These are phyloP conservation scores for Psettodes erumei DNA, from an alignment of 2,113 vertebrate genomes.

Conservation along the genomic window DNA sequence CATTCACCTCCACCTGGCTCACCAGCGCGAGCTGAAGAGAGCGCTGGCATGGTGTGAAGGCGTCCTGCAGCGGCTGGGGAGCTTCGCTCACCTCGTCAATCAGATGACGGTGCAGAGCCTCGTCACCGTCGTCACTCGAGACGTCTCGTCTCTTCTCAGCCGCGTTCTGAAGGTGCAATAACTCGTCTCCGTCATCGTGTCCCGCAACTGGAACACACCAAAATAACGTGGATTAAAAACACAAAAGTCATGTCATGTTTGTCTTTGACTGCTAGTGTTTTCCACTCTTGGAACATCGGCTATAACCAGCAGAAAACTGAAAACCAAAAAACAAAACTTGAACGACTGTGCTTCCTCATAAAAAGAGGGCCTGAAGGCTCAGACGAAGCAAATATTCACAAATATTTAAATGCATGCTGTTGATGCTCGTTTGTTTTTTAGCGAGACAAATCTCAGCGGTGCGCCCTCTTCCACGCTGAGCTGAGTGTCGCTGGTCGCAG, in stretches of 20 bases:
- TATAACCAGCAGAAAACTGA: background rate
- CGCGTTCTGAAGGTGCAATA: constrained; percentile 78
- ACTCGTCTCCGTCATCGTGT: background rate
- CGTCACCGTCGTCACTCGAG: constrained; percentile 69
- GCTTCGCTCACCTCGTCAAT: constrained; percentile 79
- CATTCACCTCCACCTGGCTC: constrained; percentile 69
- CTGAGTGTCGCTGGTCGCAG: constrained; percentile 71
- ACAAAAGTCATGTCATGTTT: background rate
- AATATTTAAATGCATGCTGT: background rate
- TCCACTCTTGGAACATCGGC: background rate
- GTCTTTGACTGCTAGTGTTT: background rate
- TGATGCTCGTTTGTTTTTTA: constrained; percentile 22
- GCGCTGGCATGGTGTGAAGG: constrained; percentile 65
- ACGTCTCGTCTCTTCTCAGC: constrained; percentile 76
- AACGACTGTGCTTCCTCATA: too few relatives aligned
- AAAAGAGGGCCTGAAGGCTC: too few relatives aligned
- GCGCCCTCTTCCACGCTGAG: constrained; percentile 75
- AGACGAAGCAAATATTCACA: background rate
- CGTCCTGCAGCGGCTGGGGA: constrained; percentile 76
- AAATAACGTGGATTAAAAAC: background rate
- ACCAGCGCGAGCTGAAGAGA: constrained; percentile 61
- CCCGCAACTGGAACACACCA: background rate
- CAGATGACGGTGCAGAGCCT: constrained; percentile 84
- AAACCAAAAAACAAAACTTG: background rate
- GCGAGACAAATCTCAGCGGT: constrained; percentile 50